Evolutionary conservation across 2,113 vertebrate species (phyloP), one percentile per base, ranked within the genome.

Genomic region (Spea bombifrons): DNA sequence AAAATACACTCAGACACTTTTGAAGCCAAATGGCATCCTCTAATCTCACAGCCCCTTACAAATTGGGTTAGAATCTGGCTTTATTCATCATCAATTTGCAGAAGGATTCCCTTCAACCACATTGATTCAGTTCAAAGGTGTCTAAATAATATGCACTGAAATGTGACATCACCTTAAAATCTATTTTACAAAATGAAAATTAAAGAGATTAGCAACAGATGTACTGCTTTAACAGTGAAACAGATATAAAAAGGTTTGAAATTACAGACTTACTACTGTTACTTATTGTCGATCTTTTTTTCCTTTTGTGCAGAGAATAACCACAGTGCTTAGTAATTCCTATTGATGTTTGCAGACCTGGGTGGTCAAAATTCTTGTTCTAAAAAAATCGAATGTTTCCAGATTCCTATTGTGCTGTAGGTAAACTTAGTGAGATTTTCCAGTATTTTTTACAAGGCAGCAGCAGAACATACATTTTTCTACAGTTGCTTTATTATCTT

Each of bases 11-110:
- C n/a, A 50, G 68, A 61, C 73, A 75, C 63, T 8, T 68, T 10
- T 61, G 13, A 67, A 59, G 78, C 71, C 82, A 81, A 74, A 76
- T 5, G n/a, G 82, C 70, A 81, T 73, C 67, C 81, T 73, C 55
- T 85, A 83, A 85, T 86, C 83, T 89, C 78, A 63, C 45, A 55
- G 55, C 46, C 61, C 55, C 55, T 70, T 53, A 81, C 74, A 78
- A 78, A 82, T 65, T 7, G 64, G 53, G 67, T 44, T 17, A 73
- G 43, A 55, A 71, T 81, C 83, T 87, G 83, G 81, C 79, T 87
- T 86, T 88, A 73, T 82, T 87, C 84, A 85, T 72, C 55, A 63
- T 74, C 71, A 73, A 65, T 80, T 73, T 73, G 52, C 48, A 64
- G 66, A 73, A 68, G 61, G 65, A 68, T 68, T 67, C 53, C 47